Conservation (phyloP, 2,113 vertebrate species). For the Scomber scombrus region DNA sequence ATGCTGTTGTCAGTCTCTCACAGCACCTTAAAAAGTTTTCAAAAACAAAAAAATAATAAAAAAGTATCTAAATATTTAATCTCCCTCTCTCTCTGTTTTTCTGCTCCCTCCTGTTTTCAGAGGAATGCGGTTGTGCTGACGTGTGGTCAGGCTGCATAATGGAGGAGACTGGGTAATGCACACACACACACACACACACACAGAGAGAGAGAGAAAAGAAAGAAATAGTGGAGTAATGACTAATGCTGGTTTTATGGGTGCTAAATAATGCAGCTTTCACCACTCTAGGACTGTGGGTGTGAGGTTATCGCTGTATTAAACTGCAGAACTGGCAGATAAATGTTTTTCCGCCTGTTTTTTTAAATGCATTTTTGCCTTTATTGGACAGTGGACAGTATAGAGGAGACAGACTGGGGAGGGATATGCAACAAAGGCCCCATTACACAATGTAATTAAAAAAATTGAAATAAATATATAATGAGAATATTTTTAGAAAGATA, state of each 20-base stretch:
- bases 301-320: not conserved
- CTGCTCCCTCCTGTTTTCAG: slow-evolving; percentile 68
- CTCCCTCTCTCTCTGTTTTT: not conserved
- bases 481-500: no score
- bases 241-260: not conserved
- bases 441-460: no score
- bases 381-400: no score
- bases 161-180: slow-evolving; percentile 94
- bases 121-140: slow-evolving; percentile 93
- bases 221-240: not conserved
- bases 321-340: not conserved
- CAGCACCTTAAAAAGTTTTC: no score
- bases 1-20: no score
- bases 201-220: not conserved
- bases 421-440: no score
- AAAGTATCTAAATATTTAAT: not conserved
- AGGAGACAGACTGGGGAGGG: no score
- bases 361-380: no score
- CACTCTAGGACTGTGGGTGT: not conserved
- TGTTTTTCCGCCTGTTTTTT: no score
- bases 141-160: slow-evolving; percentile 95
- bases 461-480: no score
- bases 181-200: slow-evolving; percentile 26
- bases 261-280: slow-evolving; percentile 3
- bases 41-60: not conserved